These are phyloP conservation scores for Chrysolina americana DNA, from an alignment of 2,888 invertebrate species.

Conservation along the genomic window DNA sequence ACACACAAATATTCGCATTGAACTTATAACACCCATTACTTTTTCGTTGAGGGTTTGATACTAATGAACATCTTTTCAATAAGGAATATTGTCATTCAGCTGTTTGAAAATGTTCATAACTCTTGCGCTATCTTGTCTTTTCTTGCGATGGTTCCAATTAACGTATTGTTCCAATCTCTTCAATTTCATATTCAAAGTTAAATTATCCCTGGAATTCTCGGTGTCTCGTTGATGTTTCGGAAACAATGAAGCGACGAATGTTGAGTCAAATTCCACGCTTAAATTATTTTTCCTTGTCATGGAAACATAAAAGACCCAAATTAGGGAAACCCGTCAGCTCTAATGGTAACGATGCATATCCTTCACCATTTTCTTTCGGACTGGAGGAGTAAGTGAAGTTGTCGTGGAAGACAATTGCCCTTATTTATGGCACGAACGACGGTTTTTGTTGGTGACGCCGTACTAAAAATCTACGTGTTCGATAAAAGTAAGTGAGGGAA, in stretches of 20 bases:
- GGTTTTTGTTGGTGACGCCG: background rate
- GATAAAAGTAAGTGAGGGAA: too few relatives aligned
- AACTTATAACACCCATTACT: too few relatives aligned
- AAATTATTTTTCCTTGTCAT: constrained; percentile 19
- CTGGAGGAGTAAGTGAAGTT: constrained; percentile 2
- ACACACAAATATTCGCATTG: too few relatives aligned
- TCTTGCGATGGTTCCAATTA: background rate
- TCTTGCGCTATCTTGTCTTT: background rate
- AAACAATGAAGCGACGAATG: constrained; percentile 13
- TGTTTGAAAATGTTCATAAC: too few relatives aligned
- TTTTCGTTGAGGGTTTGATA: too few relatives aligned
- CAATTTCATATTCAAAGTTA: background rate
- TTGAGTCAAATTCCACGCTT: background rate
- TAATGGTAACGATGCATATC: constrained; percentile 14
- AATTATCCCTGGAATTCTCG: background rate
- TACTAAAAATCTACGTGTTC: background rate
- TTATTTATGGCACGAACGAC: background rate
- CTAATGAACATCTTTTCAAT: too few relatives aligned
- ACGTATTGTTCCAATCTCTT: background rate
- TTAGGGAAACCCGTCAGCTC: constrained; percentile 1
- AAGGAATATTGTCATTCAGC: too few relatives aligned
- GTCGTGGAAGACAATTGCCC: background rate
- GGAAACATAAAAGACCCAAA: constrained; percentile 16
- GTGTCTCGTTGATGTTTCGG: background rate
- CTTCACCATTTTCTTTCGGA: background rate